Conservation (phyloP, 2,797 vertebrate genomes). For the Malurus leucopterus region DNA sequence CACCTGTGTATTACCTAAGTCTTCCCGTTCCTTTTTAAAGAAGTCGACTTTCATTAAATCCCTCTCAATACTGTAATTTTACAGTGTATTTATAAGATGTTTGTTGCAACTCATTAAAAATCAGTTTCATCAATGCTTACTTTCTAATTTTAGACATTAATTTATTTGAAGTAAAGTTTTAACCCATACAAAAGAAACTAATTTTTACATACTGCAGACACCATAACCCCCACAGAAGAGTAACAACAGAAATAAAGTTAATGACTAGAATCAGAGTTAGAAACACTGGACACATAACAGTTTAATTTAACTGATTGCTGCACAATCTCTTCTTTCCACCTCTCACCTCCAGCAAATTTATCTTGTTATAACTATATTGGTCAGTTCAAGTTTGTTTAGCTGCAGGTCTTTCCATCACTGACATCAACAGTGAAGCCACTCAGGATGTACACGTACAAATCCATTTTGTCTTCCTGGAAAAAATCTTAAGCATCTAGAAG, state of each 20-base stretch:
- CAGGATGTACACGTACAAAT: neutral
- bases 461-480: constrained; percentile 1
- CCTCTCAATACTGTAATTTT: neutral
- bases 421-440: constrained; percentile 15
- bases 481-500: constrained; percentile 8
- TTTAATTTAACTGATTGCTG: neutral
- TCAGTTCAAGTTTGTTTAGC: constrained; percentile 1
- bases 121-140: neutral
- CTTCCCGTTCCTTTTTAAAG: neutral
- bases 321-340: neutral
- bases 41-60: neutral
- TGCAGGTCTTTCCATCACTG: neutral
- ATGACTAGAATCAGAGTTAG: neutral
- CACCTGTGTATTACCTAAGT: neutral
- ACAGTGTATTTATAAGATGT: neutral
- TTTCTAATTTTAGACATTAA: neutral
- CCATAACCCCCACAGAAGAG: neutral
- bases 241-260: neutral
- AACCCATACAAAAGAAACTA: neutral
- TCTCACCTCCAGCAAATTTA: neutral
- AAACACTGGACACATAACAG: neutral
- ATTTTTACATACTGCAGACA: neutral
- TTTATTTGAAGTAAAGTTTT: neutral
- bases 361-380: neutral
- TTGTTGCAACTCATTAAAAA: neutral